Evolutionary conservation across 2,888 invertebrate species (phyloP), one percentile per base, ranked within the genome.

Genomic region (Thysanoteuthis rhombus): DNA sequence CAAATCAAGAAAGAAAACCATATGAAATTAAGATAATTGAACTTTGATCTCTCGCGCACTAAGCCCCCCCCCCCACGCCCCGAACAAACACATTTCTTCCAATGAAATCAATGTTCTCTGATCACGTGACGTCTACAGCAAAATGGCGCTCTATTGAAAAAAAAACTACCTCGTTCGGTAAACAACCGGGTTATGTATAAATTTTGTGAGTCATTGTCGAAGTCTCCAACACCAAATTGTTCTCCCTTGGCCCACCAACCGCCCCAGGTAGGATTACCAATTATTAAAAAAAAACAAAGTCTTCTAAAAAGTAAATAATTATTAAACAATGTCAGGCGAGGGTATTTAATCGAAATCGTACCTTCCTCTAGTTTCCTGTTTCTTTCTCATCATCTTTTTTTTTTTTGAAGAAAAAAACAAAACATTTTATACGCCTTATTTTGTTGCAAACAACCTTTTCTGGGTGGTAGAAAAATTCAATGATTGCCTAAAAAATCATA

Each of bases 131-230:
- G 16, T n/a, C 16, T 1, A 19, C 3, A 75, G 16, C 75, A 75
- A 75, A 75, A 75, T 75, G 75, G 75, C 75, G 75, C n/a, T 75
- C 75, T 75, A 75, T 75, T 75, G 75, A 75, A 75, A 75, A 75
- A 75, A 75, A 75, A 25, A 52, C 5, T 52, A 2, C 25, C 0
- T 22, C 25, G 52, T 25, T 16, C 19, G 12, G 12, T 58, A 58
- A 58, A 58, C 58, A 32, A 58, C 3, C 32, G n/a, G n/a, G 36
- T 75, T 75, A 75, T 16, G 75, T 75, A 12, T 75, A n/a, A n/a
- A 75, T n/a, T 75, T 75, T 47, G 1, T 52, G 25, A 52, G 25
- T 75, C 75, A 12, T 12, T 75, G n/a, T 10, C n/a, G n/a, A 75
- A 75, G 16, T n/a, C 12, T 75, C n/a, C 75, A 16, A 75, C 75